phyloP scores from a whole-genome alignment of 1,140 invertebrate species.

The Lysiphlebus fabarum region DNA sequence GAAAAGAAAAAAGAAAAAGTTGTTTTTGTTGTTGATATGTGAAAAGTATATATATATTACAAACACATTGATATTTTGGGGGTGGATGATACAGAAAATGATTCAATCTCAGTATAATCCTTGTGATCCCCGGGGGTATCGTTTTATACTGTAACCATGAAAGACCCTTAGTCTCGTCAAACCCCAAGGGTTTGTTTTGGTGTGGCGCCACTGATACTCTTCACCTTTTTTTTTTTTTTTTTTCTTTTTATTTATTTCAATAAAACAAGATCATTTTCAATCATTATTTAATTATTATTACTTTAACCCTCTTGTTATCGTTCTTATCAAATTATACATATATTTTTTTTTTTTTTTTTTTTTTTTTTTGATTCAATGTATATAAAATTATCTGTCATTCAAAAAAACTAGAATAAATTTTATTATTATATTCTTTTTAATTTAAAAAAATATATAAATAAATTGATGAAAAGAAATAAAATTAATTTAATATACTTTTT shows the following conservation, averaged over 20 bases:
- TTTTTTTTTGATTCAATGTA: too few species aligned
- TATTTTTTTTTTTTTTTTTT: too few species aligned
- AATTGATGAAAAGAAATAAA: too few species aligned
- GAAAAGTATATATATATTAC: too few species aligned
- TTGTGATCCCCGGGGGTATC: conserved; percentile 45
- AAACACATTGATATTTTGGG: not conserved
- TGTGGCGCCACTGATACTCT: not conserved
- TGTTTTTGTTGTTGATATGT: not conserved
- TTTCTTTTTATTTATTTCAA: too few species aligned
- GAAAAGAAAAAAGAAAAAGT: not conserved
- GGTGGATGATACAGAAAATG: conserved; percentile 39
- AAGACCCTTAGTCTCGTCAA: conserved; percentile 9
- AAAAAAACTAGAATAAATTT: too few species aligned
- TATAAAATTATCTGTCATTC: too few species aligned
- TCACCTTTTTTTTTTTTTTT: conserved; percentile 9
- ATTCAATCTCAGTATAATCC: conserved; percentile 50
- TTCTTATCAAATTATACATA: too few species aligned
- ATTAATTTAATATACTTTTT: too few species aligned
- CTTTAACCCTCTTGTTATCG: not conserved
- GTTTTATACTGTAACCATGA: conserved; percentile 20
- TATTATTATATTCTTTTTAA: too few species aligned
- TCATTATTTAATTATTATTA: conserved; percentile 23
- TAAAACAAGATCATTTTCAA: conserved; percentile 30
- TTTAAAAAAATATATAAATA: too few species aligned
- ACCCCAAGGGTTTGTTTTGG: conserved; percentile 10